phyloP scores from a whole-genome alignment of 2,797 vertebrate genomes.

The Phyllotis vaccarum region DNA sequence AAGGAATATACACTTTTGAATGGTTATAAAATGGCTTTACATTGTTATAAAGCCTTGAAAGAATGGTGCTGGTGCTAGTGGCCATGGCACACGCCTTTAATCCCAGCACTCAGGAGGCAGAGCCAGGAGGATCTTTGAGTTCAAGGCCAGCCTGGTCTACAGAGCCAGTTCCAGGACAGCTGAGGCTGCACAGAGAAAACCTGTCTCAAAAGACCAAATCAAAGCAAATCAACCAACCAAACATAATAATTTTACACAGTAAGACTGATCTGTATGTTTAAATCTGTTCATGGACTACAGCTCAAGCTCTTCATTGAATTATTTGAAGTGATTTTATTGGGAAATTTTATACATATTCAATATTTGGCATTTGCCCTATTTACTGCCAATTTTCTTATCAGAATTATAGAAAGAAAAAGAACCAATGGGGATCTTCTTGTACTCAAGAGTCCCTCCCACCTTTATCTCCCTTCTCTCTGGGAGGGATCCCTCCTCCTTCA shows the following conservation, averaged over 20 bases:
- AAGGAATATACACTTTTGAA: constrained; percentile 65
- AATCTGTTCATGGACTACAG: constrained; percentile 17
- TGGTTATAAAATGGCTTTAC: constrained; percentile 52
- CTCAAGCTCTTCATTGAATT: constrained; percentile 50
- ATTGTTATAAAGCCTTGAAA: neutral
- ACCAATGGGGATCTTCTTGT: neutral
- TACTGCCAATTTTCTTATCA: constrained; percentile 54
- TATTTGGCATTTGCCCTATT: constrained; percentile 35
- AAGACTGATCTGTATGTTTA: neutral
- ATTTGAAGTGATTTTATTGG: constrained; percentile 64
- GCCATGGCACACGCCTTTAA: neutral
- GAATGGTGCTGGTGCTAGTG: neutral
- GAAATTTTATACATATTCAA: constrained; percentile 31
- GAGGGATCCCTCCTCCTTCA: neutral
- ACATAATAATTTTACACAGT: neutral
- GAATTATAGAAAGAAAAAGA: constrained; percentile 48
- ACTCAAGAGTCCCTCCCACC: neutral
- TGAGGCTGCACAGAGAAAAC: neutral
- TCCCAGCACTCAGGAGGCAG: no score
- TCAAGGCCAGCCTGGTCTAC: neutral
- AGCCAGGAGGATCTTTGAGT: neutral
- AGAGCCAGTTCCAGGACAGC: neutral
- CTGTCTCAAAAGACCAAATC: neutral
- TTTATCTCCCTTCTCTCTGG: neutral
- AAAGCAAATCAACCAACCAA: neutral